Percentiles rank a stretch among this genome's conserved stretches.
These are phyloP conservation scores for Drosophila quadrilineata DNA, from an alignment of 1,140 invertebrate genomes.

Conservation along the genomic window DNA sequence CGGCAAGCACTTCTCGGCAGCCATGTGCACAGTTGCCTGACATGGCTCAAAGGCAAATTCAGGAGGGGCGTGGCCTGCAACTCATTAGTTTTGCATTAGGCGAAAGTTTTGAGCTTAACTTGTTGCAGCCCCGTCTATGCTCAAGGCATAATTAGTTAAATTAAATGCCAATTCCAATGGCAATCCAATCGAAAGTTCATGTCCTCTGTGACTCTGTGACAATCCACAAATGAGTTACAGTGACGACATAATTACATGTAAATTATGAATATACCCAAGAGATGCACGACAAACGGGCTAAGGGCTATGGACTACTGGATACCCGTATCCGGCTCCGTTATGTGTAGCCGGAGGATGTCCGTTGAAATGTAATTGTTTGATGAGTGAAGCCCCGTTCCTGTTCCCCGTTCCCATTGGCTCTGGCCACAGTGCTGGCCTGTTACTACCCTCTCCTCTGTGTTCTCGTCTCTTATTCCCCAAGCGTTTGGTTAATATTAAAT, in stretches of 20 bases:
- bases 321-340: slow-evolving; percentile 19
- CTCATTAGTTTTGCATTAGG: neutral
- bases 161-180: slow-evolving; percentile 27
- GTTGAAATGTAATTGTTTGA: slow-evolving; percentile 20
- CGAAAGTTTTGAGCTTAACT: neutral
- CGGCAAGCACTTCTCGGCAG: neutral
- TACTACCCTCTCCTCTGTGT: neutral
- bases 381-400: neutral
- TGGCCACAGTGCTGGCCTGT: too few relatives aligned
- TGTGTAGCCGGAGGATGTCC: slow-evolving; percentile 15
- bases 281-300: too few relatives aligned
- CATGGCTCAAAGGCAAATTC: neutral
- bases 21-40: neutral
- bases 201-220: neutral
- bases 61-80: neutral
- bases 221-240: neutral
- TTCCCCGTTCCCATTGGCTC: too few relatives aligned
- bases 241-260: slow-evolving; percentile 43
- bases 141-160: slow-evolving; percentile 19
- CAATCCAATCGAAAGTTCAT: neutral
- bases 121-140: slow-evolving; percentile 10
- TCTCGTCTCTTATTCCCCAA: neutral
- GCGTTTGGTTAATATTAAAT: slow-evolving; percentile 57
- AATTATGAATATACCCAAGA: slow-evolving; percentile 50
- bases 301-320: neutral